Evolutionary conservation across 2,113 vertebrate genomes (phyloP).

Genomic region (Lepus americanus): DNA sequence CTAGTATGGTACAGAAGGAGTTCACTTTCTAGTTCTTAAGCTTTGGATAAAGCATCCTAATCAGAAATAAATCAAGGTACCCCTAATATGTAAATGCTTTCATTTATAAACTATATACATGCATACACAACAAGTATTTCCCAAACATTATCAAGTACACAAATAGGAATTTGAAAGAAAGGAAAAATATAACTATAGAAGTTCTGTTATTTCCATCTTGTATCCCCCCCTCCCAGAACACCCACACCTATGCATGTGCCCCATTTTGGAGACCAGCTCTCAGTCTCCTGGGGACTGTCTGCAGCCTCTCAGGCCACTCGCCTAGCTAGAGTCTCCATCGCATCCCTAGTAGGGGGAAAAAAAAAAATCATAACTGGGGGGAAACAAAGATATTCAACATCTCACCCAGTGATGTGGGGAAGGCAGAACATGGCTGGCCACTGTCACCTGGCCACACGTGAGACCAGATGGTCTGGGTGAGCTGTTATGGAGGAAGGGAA

Average conservation of each 20-base stretch:
- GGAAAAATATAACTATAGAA: background rate
- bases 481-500: background rate
- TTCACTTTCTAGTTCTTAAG: background rate
- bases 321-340: background rate
- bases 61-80: background rate
- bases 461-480: accelerated
- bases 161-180: slow-evolving; percentile 16
- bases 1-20: background rate
- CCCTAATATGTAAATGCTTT: background rate
- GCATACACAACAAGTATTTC: background rate
- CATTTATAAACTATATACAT: background rate
- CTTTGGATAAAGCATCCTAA: background rate
- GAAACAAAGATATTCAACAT: background rate
- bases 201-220: background rate
- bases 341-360: background rate
- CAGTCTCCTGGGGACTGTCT: background rate
- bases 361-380: background rate
- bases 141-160: background rate
- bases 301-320: background rate
- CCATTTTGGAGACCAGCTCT: background rate
- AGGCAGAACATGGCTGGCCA: background rate
- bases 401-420: background rate
- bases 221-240: background rate
- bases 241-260: too few relatives aligned
- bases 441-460: accelerated